These are phyloP conservation scores for Rhinoraja longicauda DNA, from an alignment of 2,797 vertebrate genomes.

Conservation along the genomic window DNA sequence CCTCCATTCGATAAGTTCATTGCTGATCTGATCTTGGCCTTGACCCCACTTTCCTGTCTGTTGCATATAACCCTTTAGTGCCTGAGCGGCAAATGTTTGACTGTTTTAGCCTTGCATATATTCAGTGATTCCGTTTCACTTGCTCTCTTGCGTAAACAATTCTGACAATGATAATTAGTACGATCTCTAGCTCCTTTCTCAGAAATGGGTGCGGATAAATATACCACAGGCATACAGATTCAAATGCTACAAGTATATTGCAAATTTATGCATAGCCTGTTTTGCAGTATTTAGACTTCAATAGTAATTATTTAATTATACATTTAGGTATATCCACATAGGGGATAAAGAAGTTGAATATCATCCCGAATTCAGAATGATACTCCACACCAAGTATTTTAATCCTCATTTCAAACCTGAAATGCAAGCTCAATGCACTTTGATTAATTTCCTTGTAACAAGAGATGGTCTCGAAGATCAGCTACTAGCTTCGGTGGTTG, in stretches of 20 bases:
- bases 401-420: constrained; percentile 66
- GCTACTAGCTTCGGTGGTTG: constrained; percentile 61
- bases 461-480: constrained; percentile 64
- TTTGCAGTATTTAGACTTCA: neutral
- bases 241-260: neutral
- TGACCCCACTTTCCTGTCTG: too few relatives aligned
- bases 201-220: neutral
- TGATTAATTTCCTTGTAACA: constrained; percentile 67
- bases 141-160: too few relatives aligned
- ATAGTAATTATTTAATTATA: neutral
- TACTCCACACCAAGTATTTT: constrained; percentile 62
- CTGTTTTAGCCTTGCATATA: too few relatives aligned
- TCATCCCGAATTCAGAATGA: constrained; percentile 57
- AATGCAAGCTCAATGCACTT: constrained; percentile 66
- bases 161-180: too few relatives aligned
- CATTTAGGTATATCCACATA: constrained; percentile 55
- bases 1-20: too few relatives aligned
- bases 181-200: neutral
- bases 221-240: neutral
- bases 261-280: neutral
- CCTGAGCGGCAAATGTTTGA: too few relatives aligned
- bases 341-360: constrained; percentile 65
- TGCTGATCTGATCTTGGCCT: too few relatives aligned
- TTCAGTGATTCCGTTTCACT: too few relatives aligned
- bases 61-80: too few relatives aligned